Base-by-base conservation (phyloP, 2,888 invertebrate genomes). In the Andricus curvator region DNA sequence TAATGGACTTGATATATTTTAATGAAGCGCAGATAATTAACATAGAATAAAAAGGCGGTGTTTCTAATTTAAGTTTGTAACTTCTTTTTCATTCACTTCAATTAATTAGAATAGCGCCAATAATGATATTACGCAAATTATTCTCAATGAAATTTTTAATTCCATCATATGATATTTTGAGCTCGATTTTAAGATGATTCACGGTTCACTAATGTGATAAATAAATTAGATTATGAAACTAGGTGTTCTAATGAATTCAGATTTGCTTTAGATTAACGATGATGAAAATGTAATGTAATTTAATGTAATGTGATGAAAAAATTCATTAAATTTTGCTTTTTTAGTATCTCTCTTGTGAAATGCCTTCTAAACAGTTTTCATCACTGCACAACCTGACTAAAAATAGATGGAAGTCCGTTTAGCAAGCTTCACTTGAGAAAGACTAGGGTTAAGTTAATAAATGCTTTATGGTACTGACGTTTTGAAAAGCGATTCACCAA, bases 401-500 rank as follows among this genome's bases (percentile, higher is more conserved):
- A 51, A 70, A 70, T 70, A 70, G 70, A 70, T 70, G 70, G 51
- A 29, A 70, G 48, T 70, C 70, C 29, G 51, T 70, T 70, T 70
- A 70, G 51, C 70, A 70, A 48, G 68, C 48, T 22, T 70, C 48
- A 48, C 68, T 20, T 51, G 70, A 70, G 70, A 70, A 70, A 70
- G 51, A 51, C 25, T 70, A 70, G 70, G 70, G 29, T 51, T 29
- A 70, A 70, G 70, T 70, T 51, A 70, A 70, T 70, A 70, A 70
- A 51, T 70, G 51, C 70, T 51, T 51, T 70, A 70, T 51, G 51
- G 29, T 29, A 70, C 70, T 70, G 51, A 25, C 70, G 48, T 70
- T 51, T 70, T 70, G 70, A 70, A 51, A 70, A 70, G 51, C 48
- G 25, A 68, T 68, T 25, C 17, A 48, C 29, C 51, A 70, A 70